Conservation (phyloP, 1,140 invertebrate genomes). For the Drosophila nikananu region DNA sequence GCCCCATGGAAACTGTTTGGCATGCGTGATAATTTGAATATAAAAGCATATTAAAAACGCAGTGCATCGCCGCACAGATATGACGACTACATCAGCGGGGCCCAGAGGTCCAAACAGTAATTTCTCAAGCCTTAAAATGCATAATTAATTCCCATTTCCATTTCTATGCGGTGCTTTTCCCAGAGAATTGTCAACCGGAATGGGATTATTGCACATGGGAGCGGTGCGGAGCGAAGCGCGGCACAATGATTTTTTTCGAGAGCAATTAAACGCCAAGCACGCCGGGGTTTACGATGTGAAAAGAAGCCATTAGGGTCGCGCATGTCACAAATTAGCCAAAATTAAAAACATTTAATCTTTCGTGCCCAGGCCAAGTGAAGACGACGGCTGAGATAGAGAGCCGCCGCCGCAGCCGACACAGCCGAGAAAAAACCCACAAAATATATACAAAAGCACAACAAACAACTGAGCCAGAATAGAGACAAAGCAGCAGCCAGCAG, state of each 20-base stretch:
- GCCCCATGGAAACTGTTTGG: constrained; percentile 61
- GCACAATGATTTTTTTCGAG: constrained; percentile 47
- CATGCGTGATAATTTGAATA: constrained; percentile 81
- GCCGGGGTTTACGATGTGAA: constrained; percentile 74
- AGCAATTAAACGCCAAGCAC: constrained; percentile 68
- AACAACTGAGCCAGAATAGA: constrained; percentile 29
- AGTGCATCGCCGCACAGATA: constrained; percentile 13
- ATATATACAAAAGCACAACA: constrained; percentile 39
- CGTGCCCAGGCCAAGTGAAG: constrained; percentile 42
- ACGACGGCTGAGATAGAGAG: constrained; percentile 21
- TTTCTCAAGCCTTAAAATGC: constrained; percentile 75
- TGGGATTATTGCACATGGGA: constrained; percentile 7
- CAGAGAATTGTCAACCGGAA: constrained; percentile 70
- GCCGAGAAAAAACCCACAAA: constrained; percentile 61
- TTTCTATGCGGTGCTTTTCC: constrained; percentile 29
- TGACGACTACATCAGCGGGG: constrained; percentile 51
- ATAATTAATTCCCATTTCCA: constrained; percentile 66
- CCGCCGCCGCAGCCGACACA: constrained; percentile 25
- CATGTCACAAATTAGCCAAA: constrained; percentile 82
- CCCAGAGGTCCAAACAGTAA: constrained; percentile 18
- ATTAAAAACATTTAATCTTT: constrained; percentile 80
- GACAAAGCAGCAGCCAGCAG: constrained; percentile 30
- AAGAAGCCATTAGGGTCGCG: constrained; percentile 81
- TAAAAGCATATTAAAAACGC: constrained; percentile 74
- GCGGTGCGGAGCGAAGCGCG: background rate